Conservation (phyloP, 2,888 invertebrate species). For the Hoplodrina ambigua region DNA sequence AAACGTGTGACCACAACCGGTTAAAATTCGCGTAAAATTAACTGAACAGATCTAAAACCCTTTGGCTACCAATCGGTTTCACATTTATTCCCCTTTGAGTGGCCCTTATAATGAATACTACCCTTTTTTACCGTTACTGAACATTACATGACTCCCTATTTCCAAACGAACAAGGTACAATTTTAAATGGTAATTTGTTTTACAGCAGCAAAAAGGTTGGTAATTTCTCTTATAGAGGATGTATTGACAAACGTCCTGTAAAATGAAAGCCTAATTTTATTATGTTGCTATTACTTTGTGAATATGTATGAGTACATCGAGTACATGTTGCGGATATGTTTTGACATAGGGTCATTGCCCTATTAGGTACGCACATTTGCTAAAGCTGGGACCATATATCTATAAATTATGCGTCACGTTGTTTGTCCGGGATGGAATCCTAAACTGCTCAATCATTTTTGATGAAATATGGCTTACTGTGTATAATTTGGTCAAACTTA, state of each 20-base stretch:
- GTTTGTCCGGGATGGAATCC: no score
- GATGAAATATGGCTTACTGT: no score
- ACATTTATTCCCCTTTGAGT: constrained; percentile 62
- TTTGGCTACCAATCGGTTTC: constrained; percentile 62
- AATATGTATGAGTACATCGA: constrained; percentile 43
- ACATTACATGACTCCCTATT: background rate
- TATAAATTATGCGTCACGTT: no score
- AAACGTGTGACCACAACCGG: constrained; percentile 16
- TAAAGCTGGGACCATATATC: no score
- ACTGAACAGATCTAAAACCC: constrained; percentile 58
- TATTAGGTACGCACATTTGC: background rate
- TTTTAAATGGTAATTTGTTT: background rate
- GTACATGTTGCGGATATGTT: background rate
- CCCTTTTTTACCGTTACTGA: background rate
- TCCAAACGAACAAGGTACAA: background rate
- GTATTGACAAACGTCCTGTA: constrained; percentile 72
- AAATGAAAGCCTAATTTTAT: constrained; percentile 80
- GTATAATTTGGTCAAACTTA: no score
- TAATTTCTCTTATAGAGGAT: constrained; percentile 50
- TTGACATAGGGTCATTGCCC: background rate
- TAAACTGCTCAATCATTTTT: no score
- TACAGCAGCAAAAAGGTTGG: constrained; percentile 18
- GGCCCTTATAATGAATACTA: constrained; percentile 46
- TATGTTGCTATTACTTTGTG: constrained; percentile 72
- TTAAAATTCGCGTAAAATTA: constrained; percentile 53